These are phyloP conservation scores for Rhynchonema sp. DNA, from an alignment of 2,888 invertebrate genomes.

Conservation along the genomic window DNA sequence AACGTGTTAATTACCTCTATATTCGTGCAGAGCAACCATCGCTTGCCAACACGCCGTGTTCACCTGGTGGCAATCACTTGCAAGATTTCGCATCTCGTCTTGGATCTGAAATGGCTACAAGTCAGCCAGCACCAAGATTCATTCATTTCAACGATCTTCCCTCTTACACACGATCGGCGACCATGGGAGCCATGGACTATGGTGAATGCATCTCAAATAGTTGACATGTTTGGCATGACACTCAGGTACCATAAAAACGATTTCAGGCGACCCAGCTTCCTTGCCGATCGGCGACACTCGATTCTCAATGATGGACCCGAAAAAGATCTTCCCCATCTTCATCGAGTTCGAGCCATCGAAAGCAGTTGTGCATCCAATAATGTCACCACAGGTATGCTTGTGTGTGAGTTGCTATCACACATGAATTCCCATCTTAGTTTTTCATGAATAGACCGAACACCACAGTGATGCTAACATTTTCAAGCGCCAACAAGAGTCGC, in stretches of 20 bases:
- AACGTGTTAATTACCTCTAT: no score
- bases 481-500: no score
- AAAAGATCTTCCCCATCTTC: slow-evolving; percentile 3
- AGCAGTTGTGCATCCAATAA: neutral
- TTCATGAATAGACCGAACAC: no score
- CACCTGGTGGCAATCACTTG: neutral
- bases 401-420: no score
- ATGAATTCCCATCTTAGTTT: no score
- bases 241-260: no score
- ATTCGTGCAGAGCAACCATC: neutral
- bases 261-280: neutral
- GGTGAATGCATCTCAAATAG: neutral
- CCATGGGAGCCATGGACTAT: no score
- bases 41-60: neutral
- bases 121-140: neutral
- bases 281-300: neutral
- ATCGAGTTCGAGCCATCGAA: neutral
- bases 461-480: no score
- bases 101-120: neutral
- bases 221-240: neutral
- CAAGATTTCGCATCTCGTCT: neutral
- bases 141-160: neutral
- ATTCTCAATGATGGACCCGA: neutral
- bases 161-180: no score
- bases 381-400: neutral